These are phyloP conservation scores for Lepus timidus DNA, from an alignment of 2,113 vertebrate genomes.

Conservation along the genomic window DNA sequence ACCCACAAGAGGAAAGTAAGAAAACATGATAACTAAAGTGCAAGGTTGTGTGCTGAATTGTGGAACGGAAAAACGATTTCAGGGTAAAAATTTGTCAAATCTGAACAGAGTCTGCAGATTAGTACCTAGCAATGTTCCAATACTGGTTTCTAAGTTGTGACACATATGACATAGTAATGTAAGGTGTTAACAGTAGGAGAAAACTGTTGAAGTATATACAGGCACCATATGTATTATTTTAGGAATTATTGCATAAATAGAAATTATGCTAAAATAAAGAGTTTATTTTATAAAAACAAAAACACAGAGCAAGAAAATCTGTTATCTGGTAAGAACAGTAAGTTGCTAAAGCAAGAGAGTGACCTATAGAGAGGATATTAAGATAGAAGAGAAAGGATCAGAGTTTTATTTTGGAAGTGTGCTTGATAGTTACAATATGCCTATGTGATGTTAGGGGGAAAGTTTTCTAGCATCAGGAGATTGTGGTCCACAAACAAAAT, in stretches of 20 bases:
- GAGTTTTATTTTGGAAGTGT: neutral
- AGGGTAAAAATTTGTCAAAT: neutral
- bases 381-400: neutral
- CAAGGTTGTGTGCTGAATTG: neutral
- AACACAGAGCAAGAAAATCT: neutral
- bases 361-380: neutral
- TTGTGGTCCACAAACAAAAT: conserved; percentile 19
- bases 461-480: neutral
- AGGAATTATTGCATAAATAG: neutral
- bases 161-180: neutral
- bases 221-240: neutral
- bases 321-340: neutral
- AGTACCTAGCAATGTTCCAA: neutral
- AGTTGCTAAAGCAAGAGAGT: neutral
- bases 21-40: neutral
- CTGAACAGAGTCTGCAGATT: neutral
- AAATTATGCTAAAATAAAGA: conserved; percentile 14
- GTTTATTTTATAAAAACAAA: neutral
- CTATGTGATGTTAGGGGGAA: neutral
- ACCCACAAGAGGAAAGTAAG: neutral
- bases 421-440: neutral
- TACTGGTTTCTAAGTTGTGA: conserved; percentile 5
- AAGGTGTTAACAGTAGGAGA: neutral
- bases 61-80: neutral
- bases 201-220: neutral